Evolutionary conservation across 1,140 invertebrate genomes (phyloP).

Genomic region (Euglossa dilemma): DNA sequence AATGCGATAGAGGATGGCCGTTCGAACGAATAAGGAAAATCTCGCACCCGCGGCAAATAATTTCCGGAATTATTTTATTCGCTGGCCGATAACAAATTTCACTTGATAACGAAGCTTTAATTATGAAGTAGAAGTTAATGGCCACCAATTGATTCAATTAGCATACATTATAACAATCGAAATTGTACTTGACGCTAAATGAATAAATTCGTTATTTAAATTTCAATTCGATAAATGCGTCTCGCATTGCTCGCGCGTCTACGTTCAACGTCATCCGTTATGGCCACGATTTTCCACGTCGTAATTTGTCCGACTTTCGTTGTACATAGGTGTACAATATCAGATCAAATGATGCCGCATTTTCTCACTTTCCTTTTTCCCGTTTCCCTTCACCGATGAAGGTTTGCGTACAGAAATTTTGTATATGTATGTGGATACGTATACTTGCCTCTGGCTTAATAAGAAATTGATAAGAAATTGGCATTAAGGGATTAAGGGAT

Average conservation of each 20-base stretch:
- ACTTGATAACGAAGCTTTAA: slow-evolving; percentile 62
- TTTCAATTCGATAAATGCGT: slow-evolving; percentile 60
- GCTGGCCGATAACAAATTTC: slow-evolving; percentile 36
- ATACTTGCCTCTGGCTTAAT: too few relatives aligned
- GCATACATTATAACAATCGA: slow-evolving; percentile 60
- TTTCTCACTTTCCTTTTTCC: too few relatives aligned
- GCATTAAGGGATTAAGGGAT: too few relatives aligned
- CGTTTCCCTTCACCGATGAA: too few relatives aligned
- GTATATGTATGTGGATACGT: too few relatives aligned
- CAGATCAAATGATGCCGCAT: too few relatives aligned
- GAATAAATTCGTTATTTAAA: slow-evolving; percentile 67
- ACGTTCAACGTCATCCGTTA: slow-evolving; percentile 38
- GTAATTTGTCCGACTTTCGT: not conserved
- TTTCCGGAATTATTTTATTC: slow-evolving; percentile 36
- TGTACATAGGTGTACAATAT: too few relatives aligned
- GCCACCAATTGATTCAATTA: slow-evolving; percentile 63
- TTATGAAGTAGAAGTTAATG: slow-evolving; percentile 68
- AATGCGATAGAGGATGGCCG: not conserved
- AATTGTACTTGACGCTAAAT: slow-evolving; percentile 55
- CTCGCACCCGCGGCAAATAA: slow-evolving; percentile 2
- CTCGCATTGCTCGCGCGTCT: slow-evolving; percentile 15
- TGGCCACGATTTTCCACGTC: slow-evolving; percentile 28
- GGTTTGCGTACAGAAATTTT: too few relatives aligned
- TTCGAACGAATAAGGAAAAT: slow-evolving; percentile 11
- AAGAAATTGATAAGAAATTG: too few relatives aligned